Base-by-base conservation (phyloP, 2,888 invertebrate genomes). In the Trypoxylon attenuatum region DNA sequence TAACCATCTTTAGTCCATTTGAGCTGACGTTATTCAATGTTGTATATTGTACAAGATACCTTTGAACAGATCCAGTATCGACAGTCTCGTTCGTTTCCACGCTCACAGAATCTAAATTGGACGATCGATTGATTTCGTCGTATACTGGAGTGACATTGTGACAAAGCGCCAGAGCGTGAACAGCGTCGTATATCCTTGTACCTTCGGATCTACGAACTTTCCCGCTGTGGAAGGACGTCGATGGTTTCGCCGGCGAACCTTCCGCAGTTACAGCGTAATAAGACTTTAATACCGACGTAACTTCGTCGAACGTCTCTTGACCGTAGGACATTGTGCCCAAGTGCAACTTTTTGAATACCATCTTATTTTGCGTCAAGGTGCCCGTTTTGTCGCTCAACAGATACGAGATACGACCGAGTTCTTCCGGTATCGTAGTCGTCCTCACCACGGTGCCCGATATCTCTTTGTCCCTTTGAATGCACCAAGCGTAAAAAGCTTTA, bases 81-180 rank as follows among this genome's bases (percentile, higher is more conserved):
- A 78, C 77, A 2, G 83, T 83, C 65, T 86, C 85, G 23, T 79
- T 79, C 13, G 85, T 85, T 62, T 82, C 77, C 5, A 87, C 79
- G 58, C 85, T 86, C 27, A 83, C 80, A 0, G 82, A 77, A 47
- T 87, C 87, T 21, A 82, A 67, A 61, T 82, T 83, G n/a, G 57
- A 54, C 5, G 74, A 65, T 54, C 67, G 62, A 29, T 58, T 78
- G 21, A 77, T 58, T 8, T 88, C 89, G 76, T 98, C 98, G 82
- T 94, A 96, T 1, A 98, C 96, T 0, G 99, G 99, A 0, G 99
- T 99, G 6, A 99, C 99, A 87, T 99, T 99, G 86, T 99, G 99
- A 86, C 99, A 99, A 29, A 99, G 89, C 0, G 99, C 98, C 50
- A 99, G 89, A 0, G 99, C 98, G 78, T 96, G 93, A 22, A 98